Base-by-base conservation (phyloP, 2,113 vertebrate genomes). In the Serilophus lunatus region DNA sequence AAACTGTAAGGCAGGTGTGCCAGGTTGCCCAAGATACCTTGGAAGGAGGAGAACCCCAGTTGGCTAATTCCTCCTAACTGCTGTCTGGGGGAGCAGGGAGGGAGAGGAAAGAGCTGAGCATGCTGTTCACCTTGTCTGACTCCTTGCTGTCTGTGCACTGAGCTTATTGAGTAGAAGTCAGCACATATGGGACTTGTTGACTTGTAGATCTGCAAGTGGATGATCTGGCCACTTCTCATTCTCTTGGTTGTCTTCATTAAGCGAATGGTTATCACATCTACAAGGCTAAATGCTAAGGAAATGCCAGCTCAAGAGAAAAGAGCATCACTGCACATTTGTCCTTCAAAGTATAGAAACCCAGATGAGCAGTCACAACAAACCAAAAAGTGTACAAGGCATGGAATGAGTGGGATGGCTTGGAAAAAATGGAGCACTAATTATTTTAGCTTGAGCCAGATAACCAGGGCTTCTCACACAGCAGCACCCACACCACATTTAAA, bases 51-150 rank as follows among this genome's bases (percentile, higher is more conserved):
- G 50, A 64, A 63, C 5, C 36, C 31, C n/a, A 53, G 25, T 0
- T 70, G 18, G 38, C 20, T 74, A 61, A 40, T 57, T 59, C 14
- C 13, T 12, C 15, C 29, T 61, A 40, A 9, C 13, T 42, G 54
- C 53, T 85, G 18, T 24, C 23, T 36, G 0, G 36, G 6, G 18
- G 19, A 75, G 28, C 40, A 28, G 0, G 0, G 33, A 53, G 23
- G 25, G 42, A 70, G 35, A 69, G 31, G 17, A 72, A 72, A 36
- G 45, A 72, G 25, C 19, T 35, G 23, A n/a, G n/a, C 15, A 12
- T 25, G 11, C 50, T 69, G 49, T 45, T 45, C 59, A 54, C 20
- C 56, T 71, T 60, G 29, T 51, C 47, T 78, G 24, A 36, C 29
- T 57, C 53, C 17, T 38, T 66, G 40, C 60, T 57, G 15, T 49